Percentiles rank a stretch among this genome's conserved stretches.
Evolutionary conservation across 2,113 vertebrate genomes (phyloP).

Genomic region (Talpa occidentalis): DNA sequence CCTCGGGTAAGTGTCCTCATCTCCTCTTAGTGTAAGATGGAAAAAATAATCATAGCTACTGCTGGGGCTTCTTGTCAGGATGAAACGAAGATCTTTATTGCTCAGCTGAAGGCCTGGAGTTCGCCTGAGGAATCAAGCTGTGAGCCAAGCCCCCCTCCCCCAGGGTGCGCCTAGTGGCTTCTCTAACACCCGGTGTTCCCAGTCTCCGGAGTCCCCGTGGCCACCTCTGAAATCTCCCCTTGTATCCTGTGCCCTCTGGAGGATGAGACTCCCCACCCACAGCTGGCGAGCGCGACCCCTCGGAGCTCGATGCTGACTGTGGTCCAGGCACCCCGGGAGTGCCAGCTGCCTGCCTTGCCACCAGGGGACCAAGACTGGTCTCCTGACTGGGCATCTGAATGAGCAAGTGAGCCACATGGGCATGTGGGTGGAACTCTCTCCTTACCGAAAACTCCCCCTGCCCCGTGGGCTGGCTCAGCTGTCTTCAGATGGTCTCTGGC

Average conservation of each 20-base stretch:
- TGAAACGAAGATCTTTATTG: not conserved
- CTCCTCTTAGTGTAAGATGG: not conserved
- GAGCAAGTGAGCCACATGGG: no score
- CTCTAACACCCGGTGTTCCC: not conserved
- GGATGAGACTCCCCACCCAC: not conserved
- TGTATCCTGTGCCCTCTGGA: not conserved
- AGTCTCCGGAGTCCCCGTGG: not conserved
- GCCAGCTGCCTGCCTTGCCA: rapidly evolving
- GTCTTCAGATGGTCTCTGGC: not conserved
- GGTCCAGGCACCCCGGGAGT: rapidly evolving
- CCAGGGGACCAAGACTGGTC: not conserved
- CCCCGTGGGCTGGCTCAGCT: not conserved
- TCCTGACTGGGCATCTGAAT: not conserved
- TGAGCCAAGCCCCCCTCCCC: no score
- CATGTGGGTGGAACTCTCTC: rapidly evolving
- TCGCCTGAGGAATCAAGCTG: not conserved
- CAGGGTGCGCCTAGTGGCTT: not conserved
- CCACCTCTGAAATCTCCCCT: rapidly evolving
- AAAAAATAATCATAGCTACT: not conserved
- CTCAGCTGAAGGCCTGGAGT: rapidly evolving
- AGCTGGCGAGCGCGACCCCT: no score
- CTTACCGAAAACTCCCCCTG: not conserved
- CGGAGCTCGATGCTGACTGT: not conserved
- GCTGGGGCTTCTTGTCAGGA: not conserved
- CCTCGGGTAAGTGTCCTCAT: not conserved